Percentiles rank a stretch among this genome's conserved stretches.
Evolutionary conservation across 2,797 vertebrate species (phyloP).

Genomic region (Channallabes apus): DNA sequence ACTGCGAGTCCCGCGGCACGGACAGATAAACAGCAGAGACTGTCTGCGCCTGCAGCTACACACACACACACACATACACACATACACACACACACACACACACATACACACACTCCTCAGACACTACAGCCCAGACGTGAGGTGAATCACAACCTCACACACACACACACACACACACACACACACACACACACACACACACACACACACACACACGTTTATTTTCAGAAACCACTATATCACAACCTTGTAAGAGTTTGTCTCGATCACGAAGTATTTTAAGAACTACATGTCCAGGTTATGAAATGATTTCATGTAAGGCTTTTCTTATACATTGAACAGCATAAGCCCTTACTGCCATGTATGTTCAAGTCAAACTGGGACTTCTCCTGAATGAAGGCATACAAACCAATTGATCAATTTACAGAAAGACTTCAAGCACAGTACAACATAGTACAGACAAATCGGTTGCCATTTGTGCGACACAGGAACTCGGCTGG

Average conservation of each 20-base stretch:
- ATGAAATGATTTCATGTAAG: not conserved
- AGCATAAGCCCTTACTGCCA: not conserved
- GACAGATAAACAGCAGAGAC: slow-evolving; percentile 52
- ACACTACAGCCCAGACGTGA: slow-evolving; percentile 24
- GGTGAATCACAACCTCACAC: slow-evolving; percentile 25
- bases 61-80: not conserved
- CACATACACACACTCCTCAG: slow-evolving; percentile 8
- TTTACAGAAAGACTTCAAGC: too few relatives aligned
- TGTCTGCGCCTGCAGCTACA: slow-evolving; percentile 45
- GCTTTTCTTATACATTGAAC: not conserved
- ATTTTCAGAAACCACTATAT: not conserved
- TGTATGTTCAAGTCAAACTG: not conserved
- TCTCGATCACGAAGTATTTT: not conserved
- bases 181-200: not conserved
- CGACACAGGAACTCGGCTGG: too few relatives aligned
- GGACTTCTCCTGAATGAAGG: not conserved
- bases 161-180: slow-evolving; percentile 1
- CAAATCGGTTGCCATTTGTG: too few relatives aligned
- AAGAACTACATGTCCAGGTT: not conserved
- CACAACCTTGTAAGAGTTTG: slow-evolving; percentile 7
- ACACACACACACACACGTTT: not conserved
- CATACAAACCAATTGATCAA: too few relatives aligned
- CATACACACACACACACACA: slow-evolving; percentile 1
- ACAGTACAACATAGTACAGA: too few relatives aligned
- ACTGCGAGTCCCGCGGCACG: slow-evolving; percentile 46